Percentiles rank a stretch among this genome's conserved stretches.
These are phyloP conservation scores for Dynastes hyllus DNA, from an alignment of 2,888 invertebrate genomes.

Conservation along the genomic window DNA sequence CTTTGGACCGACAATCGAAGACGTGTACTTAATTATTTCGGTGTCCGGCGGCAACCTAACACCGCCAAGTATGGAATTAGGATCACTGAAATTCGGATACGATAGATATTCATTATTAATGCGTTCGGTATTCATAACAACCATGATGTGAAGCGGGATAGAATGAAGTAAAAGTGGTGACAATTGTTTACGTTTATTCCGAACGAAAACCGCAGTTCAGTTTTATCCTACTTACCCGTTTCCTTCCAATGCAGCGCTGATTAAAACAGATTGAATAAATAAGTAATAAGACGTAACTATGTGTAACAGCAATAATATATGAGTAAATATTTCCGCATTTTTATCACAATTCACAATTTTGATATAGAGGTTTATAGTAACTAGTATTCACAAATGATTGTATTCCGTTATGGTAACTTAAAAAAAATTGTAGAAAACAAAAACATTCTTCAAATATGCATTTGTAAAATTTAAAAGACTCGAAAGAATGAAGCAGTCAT, in stretches of 20 bases:
- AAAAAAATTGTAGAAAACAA: no score
- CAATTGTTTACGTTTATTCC: conserved; percentile 26
- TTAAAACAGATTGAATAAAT: conserved; percentile 62
- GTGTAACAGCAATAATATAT: background rate
- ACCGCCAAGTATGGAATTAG: conserved; percentile 86
- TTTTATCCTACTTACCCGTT: conserved; percentile 73
- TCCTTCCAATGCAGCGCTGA: conserved; percentile 82
- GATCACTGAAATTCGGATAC: conserved; percentile 76
- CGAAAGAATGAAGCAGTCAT: no score
- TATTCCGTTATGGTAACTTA: no score
- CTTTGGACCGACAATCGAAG: conserved; percentile 90
- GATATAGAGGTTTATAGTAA: no score
- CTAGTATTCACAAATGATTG: no score
- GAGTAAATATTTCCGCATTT: conserved; percentile 5
- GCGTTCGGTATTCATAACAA: conserved; percentile 14
- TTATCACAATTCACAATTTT: no score
- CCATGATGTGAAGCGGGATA: background rate
- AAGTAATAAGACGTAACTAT: background rate
- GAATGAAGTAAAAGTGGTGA: conserved; percentile 12
- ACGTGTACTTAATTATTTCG: conserved; percentile 92
- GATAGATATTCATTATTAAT: conserved; percentile 38
- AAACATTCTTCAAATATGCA: no score
- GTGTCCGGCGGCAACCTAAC: conserved; percentile 91
- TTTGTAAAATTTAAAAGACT: no score
- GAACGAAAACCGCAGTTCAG: conserved; percentile 37